A percentile compares a stretch with the other conserved stretches of the same genome.
These are phyloP conservation scores for Malacoraja senta DNA, from an alignment of 2,797 vertebrate genomes.

Conservation along the genomic window DNA sequence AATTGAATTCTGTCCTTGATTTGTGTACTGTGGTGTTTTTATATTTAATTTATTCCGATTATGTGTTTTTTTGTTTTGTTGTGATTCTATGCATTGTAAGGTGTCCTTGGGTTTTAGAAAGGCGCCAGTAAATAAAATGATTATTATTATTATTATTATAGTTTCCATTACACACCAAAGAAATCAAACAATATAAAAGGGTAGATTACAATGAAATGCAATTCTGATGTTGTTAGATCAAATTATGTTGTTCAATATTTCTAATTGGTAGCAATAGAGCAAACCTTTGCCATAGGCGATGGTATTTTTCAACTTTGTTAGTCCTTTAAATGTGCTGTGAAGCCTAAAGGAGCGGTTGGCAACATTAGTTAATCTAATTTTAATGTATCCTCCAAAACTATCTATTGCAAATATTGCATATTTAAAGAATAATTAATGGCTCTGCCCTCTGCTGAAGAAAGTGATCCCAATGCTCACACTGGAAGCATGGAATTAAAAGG, in stretches of 20 bases:
- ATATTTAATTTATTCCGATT: no score
- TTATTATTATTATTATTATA: no score
- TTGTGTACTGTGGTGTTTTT: no score
- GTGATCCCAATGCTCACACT: background rate
- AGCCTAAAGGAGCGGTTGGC: background rate
- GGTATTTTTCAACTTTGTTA: background rate
- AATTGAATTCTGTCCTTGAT: no score
- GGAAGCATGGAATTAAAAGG: slow-evolving; percentile 18
- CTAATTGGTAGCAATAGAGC: background rate
- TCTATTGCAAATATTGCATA: slow-evolving; percentile 8
- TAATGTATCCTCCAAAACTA: background rate
- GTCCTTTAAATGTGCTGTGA: background rate
- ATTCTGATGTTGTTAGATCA: background rate
- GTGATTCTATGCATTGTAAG: no score
- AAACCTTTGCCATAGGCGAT: background rate
- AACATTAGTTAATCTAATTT: background rate
- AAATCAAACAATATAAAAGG: background rate
- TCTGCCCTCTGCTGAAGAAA: slow-evolving; percentile 16
- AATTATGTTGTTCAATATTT: background rate
- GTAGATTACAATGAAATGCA: background rate
- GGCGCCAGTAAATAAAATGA: no score
- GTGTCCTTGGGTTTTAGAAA: no score
- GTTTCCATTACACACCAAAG: background rate
- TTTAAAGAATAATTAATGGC: background rate
- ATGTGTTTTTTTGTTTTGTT: no score